Base-by-base conservation (phyloP, 2,888 invertebrate species). In the Amitus sp. region DNA sequence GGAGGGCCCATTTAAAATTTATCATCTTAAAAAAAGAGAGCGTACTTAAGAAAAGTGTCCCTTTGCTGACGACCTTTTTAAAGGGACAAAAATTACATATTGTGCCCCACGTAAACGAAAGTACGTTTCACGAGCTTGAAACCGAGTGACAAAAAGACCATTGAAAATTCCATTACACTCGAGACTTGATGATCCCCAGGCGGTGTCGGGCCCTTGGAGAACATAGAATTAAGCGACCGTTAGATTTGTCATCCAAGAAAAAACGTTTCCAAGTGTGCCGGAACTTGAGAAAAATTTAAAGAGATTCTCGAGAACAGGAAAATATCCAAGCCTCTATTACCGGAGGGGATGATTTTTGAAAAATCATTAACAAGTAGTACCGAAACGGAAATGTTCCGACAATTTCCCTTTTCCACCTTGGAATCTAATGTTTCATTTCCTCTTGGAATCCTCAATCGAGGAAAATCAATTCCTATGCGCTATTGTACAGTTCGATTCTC, bases 151-250 rank as follows among this genome's bases (percentile, higher is more conserved):
- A 74, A 72, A 73, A 74, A 71, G 67, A 68, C 68, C 63, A 73
- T 76, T 73, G 72, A 68, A 73, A 73, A 77, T 75, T 75, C 72
- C 70, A 75, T 77, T 75, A 67, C 65, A 65, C 71, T 69, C 47
- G 63, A 66, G 71, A 72, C 70, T 77, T 73, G 75, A 73, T 76
- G 74, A 73, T 75, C 72, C 63, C 62, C 55, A 47, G 50, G 57
- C 56, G 60, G 45, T 15, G 46, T 18, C 46, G 42, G 18, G 19
- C 30, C 56, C 65, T 63, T 67, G 69, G 53, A 45, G 67, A 67
- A 66, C 57, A 60, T 51, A 72, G 72, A 71, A 75, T 75, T 72
- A 72, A 74, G 64, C 65, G 72, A 69, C 62, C 68, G 60, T 68
- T 67, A 66, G 70, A 70, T n/a, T n/a, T n/a, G n/a, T n/a, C n/a